A percentile compares a stretch with the other conserved stretches of the same genome.
These are phyloP conservation scores for Dipodomys merriami DNA, from an alignment of 2,113 vertebrate genomes.

Conservation along the genomic window DNA sequence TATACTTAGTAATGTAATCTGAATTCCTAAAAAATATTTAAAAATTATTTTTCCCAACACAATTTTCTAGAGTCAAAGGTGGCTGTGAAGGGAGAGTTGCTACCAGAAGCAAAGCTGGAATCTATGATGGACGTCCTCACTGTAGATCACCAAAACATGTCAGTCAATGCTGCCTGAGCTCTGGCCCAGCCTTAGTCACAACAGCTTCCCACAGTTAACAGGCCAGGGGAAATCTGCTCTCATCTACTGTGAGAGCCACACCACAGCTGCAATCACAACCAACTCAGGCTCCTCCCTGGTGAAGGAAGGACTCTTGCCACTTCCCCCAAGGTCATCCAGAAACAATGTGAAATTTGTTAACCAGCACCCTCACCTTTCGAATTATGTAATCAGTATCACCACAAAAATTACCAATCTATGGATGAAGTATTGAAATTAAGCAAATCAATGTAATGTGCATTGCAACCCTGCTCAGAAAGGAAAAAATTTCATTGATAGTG, in stretches of 20 bases:
- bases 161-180: background rate
- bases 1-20: slow-evolving; percentile 25
- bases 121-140: too few relatives aligned
- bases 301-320: background rate
- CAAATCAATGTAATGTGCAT: background rate
- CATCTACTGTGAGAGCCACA: background rate
- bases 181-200: background rate
- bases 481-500: slow-evolving; percentile 35
- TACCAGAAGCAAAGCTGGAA: background rate
- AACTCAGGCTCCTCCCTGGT: background rate
- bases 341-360: background rate
- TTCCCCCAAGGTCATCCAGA: background rate
- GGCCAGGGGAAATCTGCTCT: background rate
- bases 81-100: background rate
- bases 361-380: background rate
- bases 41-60: slow-evolving; percentile 6
- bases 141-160: background rate
- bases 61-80: slow-evolving; percentile 15
- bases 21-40: background rate
- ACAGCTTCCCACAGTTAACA: background rate
- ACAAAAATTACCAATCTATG: slow-evolving; percentile 36
- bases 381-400: slow-evolving; percentile 19
- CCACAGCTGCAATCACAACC: background rate
- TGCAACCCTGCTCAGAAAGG: background rate
- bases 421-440: slow-evolving; percentile 65